phyloP scores from a whole-genome alignment of 2,888 invertebrate species.

The Protodeltote pygarga region DNA sequence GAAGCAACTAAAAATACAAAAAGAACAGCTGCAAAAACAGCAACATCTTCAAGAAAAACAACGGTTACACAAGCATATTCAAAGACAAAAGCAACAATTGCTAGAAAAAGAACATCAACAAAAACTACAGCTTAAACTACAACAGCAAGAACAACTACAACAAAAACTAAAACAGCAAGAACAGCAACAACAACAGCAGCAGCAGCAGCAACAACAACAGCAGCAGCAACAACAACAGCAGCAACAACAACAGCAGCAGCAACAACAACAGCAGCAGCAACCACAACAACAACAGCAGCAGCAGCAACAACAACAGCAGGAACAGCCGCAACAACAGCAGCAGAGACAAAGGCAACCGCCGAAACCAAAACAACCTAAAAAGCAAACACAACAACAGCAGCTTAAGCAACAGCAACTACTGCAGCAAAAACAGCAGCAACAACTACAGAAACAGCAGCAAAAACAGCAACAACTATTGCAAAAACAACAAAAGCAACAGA shows the following conservation, averaged over 20 bases:
- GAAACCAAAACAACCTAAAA: conserved; percentile 5
- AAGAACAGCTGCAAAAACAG: conserved; percentile 37
- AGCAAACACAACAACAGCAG: not conserved
- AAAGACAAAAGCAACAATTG: not conserved
- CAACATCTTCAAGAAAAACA: conserved; percentile 35
- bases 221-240: conserved; percentile 13
- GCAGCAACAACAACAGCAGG: conserved; percentile 7
- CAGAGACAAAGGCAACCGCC: conserved; percentile 7
- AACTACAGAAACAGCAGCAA: conserved; percentile 8
- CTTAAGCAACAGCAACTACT: conserved; percentile 8
- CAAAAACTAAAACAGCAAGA: conserved; percentile 19
- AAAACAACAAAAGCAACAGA: conserved; percentile 2
- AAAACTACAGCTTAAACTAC: not conserved
- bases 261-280: conserved; percentile 2
- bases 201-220: conserved; percentile 2
- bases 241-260: conserved; percentile 16
- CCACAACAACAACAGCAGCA: conserved; percentile 20
- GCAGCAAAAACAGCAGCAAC: conserved; percentile 20
- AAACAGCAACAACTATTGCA: conserved; percentile 11
- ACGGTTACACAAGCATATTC: not conserved
- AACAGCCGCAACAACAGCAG: conserved; percentile 12
- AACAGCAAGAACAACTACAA: conserved; percentile 11
- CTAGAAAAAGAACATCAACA: conserved; percentile 3
- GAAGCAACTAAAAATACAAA: conserved; percentile 24
- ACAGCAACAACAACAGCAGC: conserved; percentile 4